Evolutionary conservation across 2,113 vertebrate species (phyloP), one percentile per base, ranked within the genome.

Genomic region (Strix aluco): DNA sequence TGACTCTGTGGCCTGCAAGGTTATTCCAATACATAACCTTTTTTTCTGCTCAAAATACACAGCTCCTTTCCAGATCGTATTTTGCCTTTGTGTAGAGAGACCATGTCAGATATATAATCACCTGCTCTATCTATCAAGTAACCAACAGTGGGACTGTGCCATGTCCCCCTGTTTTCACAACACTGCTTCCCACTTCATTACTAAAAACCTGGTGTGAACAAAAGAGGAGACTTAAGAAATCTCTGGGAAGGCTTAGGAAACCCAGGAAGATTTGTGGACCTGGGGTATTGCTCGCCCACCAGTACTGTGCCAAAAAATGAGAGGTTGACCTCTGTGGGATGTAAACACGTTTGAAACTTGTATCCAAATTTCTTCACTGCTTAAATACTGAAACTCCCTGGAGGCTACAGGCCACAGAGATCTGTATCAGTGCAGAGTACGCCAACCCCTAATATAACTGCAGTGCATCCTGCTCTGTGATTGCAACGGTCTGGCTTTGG

Each of bases 1-100:
- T 44, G 61, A 3, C 58, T 17, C 65, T 1, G 1, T 36, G 49
- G 25, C 44, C 62, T 55, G 34, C 0, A 1, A 44, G 47, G 25
- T 21, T 10, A 36, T 23, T 55, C 17, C 58, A 46, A 17, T 22
- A 57, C 9, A 17, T 23, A 58, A 27, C 12, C 11, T 8, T 46
- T 49, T 57, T 34, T 86, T 19, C 67, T 81, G 21, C 38, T 78
- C 13, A 65, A 66, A 65, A 79, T 1, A 13, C 9, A 2, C n/a
- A 52, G 25, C 21, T 93, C 27, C 3, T 40, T 62, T 11, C 54
- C 82, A 90, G 46, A 17, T 6, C 23, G 25, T 22, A 20, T 5
- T 83, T 57, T 47, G 10, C 54, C 78, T 86, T 15, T 40, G 21
- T 29, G 54, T 59, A 10, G 11, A 81, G 49, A 77, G 4, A 10